Percentiles rank a stretch among this genome's conserved stretches.
phyloP scores from a whole-genome alignment of 2,888 invertebrate genomes.

The Laspeyria flexula region DNA sequence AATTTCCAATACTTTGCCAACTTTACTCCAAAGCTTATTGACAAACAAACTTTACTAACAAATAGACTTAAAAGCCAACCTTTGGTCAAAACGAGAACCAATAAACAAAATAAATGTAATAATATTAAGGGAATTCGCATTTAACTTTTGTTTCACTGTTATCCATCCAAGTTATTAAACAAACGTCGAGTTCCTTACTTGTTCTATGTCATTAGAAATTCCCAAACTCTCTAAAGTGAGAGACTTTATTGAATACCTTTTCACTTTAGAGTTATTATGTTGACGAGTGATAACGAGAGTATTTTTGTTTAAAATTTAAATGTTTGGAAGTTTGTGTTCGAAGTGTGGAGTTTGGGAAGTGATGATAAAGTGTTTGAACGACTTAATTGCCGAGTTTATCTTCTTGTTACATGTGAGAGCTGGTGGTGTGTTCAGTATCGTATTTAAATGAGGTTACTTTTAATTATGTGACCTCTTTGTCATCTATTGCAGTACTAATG shows the following conservation, averaged over 20 bases:
- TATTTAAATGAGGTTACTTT: no score
- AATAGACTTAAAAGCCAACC: no score
- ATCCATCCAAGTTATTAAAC: slow-evolving; percentile 33
- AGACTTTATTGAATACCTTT: slow-evolving; percentile 35
- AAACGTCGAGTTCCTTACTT: slow-evolving; percentile 32
- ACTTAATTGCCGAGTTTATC: no score
- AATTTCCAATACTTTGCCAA: no score
- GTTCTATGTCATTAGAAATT: slow-evolving; percentile 39
- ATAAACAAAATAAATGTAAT: slow-evolving; percentile 41
- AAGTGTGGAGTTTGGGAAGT: background rate
- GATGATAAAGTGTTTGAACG: background rate
- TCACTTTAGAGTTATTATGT: slow-evolving; percentile 6
- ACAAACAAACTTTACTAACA: no score
- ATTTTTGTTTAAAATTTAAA: slow-evolving; percentile 6
- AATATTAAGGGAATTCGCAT: slow-evolving; percentile 27
- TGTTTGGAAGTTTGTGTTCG: no score
- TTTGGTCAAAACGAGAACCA: slow-evolving; percentile 26
- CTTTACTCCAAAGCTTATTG: no score
- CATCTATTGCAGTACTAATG: no score
- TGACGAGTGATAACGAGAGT: slow-evolving; percentile 3
- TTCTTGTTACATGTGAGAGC: no score
- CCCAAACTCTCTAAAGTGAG: slow-evolving; percentile 25
- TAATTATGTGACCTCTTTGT: no score
- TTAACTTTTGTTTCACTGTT: slow-evolving; percentile 39
- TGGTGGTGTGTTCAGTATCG: no score